Evolutionary conservation across 1,140 invertebrate species (phyloP), one percentile per base, ranked within the genome.

Genomic region (Forficula auricularia): DNA sequence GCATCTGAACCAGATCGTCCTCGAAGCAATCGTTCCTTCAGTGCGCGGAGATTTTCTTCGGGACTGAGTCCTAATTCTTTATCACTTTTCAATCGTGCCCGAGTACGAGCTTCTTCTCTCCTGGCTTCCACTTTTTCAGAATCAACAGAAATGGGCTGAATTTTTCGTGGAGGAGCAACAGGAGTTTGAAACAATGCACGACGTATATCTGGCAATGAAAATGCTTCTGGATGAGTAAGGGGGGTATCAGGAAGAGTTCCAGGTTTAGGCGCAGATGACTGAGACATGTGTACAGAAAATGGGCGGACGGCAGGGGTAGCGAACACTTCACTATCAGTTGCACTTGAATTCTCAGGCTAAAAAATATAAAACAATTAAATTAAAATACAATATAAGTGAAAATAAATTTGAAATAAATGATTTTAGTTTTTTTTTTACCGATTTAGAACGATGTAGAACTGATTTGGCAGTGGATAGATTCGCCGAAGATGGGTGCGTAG

Each of bases 11-110:
- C 22, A 10, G 22, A 4, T 27, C 22, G 22, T 27, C 22, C 22
- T 6, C 22, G 22, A 6, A 4, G 22, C 4, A 27, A 10, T 6
- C 22, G 22, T 10, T 68, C 59, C 48, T 65, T 61, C 3, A 73
- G 46, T 32, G 70, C 54, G 42, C 62, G 63, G 40, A 79, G 65
- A 51, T 73, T 73, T 45, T 80, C 73, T 48, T 79, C 75, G 1
- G 79, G 77, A 56, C 76, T 82, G 0, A 83, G 59, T 9, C 77
- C 76, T 3, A 81, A 54, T 52, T 81, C 76, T 46, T 76, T 70
- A 53, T 83, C 78, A 32, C 72, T 79, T 52, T 77, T 77, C 2
- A 80, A 57, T 40, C 72, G 67, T 1, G 75, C 78, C 27, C 78
- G 61, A 19, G 73, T 72, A 36, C 77, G 58, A 0, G 78, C 78